Conservation (phyloP, 2,113 vertebrate genomes). For the Centropus unirufus region DNA sequence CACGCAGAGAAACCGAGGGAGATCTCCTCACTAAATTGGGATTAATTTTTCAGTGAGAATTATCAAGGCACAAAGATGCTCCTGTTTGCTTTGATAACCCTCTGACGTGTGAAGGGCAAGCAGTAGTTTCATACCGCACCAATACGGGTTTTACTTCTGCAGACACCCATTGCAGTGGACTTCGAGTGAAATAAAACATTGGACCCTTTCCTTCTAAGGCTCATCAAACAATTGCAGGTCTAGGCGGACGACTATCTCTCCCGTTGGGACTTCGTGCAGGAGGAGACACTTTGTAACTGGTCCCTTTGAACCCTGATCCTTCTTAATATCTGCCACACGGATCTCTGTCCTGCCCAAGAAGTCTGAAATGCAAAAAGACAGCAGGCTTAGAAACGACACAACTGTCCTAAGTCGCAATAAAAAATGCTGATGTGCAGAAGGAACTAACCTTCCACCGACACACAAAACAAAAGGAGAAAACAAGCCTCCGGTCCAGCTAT, state of each 20-base stretch:
- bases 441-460: neutral
- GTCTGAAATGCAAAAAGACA: constrained; percentile 81
- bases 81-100: constrained; percentile 71
- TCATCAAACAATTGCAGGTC: constrained; percentile 98
- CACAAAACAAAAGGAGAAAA: neutral
- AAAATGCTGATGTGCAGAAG: neutral
- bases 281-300: constrained; percentile 97
- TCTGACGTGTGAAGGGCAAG: constrained; percentile 28
- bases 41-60: constrained; percentile 61
- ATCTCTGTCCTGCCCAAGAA: constrained; percentile 98
- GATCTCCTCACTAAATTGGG: constrained; percentile 59
- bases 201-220: constrained; percentile 73
- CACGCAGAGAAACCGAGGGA: constrained; percentile 39
- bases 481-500: neutral
- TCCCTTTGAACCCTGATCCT: constrained; percentile 98
- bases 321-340: constrained; percentile 97
- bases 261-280: constrained; percentile 97
- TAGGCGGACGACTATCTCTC: constrained; percentile 95
- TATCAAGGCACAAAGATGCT: constrained; percentile 72
- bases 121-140: constrained; percentile 1
- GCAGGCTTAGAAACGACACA: constrained; percentile 10
- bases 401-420: neutral
- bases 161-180: neutral
- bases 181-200: neutral
- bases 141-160: neutral